Evolutionary conservation across 2,797 vertebrate species (phyloP).

Genomic region (Cirrhinus molitorella): DNA sequence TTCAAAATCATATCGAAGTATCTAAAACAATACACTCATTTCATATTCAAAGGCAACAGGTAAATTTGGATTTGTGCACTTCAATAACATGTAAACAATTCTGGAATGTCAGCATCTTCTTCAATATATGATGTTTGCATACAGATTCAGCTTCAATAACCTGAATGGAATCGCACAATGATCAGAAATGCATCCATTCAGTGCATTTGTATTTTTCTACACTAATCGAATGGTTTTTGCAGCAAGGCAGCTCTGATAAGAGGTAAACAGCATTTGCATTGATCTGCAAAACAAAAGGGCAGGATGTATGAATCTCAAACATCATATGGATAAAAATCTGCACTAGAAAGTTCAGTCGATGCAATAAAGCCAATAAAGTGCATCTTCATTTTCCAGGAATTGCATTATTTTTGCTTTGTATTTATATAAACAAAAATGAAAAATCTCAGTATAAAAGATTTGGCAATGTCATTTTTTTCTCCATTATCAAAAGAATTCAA

Average conservation of each 20-base stretch:
- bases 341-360: constrained; percentile 36
- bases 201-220: constrained; percentile 28
- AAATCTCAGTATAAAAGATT: constrained; percentile 51
- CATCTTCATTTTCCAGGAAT: constrained; percentile 33
- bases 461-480: constrained; percentile 25
- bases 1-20: not conserved
- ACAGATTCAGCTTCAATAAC: not conserved
- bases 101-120: constrained; percentile 32
- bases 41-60: constrained; percentile 25
- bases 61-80: constrained; percentile 6
- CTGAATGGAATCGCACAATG: constrained; percentile 11
- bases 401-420: constrained; percentile 34
- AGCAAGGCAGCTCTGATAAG: constrained; percentile 21
- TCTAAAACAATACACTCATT: constrained; percentile 20
- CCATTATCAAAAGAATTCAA: constrained; percentile 7
- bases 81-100: constrained; percentile 45
- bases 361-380: constrained; percentile 31
- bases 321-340: constrained; percentile 17
- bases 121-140: constrained; percentile 16
- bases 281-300: constrained; percentile 19
- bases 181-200: not conserved
- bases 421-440: constrained; percentile 15
- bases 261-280: constrained; percentile 35
- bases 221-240: constrained; percentile 10
- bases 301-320: constrained; percentile 5